Conservation (phyloP, 2,797 vertebrate species). For the Parauchenoglanis ngamensis region DNA sequence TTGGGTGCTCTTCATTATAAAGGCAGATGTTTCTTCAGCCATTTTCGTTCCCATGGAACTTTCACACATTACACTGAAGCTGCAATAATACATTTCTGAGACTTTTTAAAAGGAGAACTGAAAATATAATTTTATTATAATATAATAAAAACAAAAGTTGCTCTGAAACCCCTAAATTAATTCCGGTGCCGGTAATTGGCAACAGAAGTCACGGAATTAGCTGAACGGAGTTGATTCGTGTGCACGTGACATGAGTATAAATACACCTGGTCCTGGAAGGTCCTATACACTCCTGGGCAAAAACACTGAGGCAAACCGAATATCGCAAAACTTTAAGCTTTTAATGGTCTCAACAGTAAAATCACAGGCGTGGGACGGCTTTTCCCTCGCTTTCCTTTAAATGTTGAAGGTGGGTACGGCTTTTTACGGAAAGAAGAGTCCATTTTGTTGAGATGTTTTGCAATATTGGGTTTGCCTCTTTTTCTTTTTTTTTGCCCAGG, state of each 20-base stretch:
- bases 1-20: slow-evolving; percentile 49
- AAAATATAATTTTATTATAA: neutral
- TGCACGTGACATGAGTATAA: neutral
- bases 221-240: neutral
- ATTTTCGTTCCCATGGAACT: slow-evolving; percentile 63
- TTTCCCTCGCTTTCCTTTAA: too few species aligned
- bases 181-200: neutral
- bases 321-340: too few species aligned
- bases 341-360: too few species aligned
- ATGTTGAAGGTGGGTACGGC: too few species aligned
- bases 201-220: neutral
- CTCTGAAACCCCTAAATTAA: neutral
- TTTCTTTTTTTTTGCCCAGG: too few species aligned
- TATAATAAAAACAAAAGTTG: neutral
- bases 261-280: neutral
- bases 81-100: neutral
- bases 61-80: neutral
- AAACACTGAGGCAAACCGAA: too few species aligned
- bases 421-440: too few species aligned
- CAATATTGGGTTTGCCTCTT: too few species aligned
- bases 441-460: too few species aligned
- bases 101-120: neutral
- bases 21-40: slow-evolving; percentile 62
- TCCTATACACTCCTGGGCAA: neutral
- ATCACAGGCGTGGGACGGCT: too few species aligned